Base-by-base conservation (phyloP, 1,140 invertebrate species). In the Cotesia vestalis region DNA sequence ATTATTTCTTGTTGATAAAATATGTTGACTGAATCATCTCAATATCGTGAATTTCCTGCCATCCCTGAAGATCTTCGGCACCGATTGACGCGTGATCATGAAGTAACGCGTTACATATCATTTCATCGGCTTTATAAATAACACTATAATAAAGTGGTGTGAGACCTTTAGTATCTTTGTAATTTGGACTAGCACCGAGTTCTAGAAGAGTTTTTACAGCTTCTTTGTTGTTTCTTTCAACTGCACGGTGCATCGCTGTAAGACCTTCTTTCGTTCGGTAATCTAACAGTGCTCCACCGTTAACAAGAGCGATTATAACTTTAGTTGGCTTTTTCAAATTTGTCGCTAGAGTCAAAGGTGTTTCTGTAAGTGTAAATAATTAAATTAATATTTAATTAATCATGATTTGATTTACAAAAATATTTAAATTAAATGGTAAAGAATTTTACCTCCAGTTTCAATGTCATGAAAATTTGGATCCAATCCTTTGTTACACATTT, bases 391-490 rank as follows among this genome's bases (percentile, higher is more conserved):
- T 14, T 62, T 46, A 27, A 27, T 27, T 52, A 35, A 51, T 35
- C 52, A 51, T 20, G 11, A 40, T 2, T 27, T 27, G 1, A 27
- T 27, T 27, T 27, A 27, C 2, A 27, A 27, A 27, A 27, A 27
- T 27, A 27, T 27, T 27, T 38, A 52, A 53, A 69, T 11, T 35
- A 3, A 59, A 35, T 34, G 2, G 17, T 51, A 4, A 60, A 35
- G 14, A 69, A 60, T 38, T n/a, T 89, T 89, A 97, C 95, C 96
- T 92, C 92, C 94, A 35, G 91, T 91, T 74, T 98, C 96, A 69
- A 93, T 91, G 88, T 97, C 98, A 85, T 99, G 97, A 87, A 99
- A 99, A 88, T 99, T 99, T 0, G 98, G 97, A 89, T 99, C 98
- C 69, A 99, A 89, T 51, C 98, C 98, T 87, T 98, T 98, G 79